phyloP scores from a whole-genome alignment of 2,797 vertebrate species.

The Cephalopachus bancanus region DNA sequence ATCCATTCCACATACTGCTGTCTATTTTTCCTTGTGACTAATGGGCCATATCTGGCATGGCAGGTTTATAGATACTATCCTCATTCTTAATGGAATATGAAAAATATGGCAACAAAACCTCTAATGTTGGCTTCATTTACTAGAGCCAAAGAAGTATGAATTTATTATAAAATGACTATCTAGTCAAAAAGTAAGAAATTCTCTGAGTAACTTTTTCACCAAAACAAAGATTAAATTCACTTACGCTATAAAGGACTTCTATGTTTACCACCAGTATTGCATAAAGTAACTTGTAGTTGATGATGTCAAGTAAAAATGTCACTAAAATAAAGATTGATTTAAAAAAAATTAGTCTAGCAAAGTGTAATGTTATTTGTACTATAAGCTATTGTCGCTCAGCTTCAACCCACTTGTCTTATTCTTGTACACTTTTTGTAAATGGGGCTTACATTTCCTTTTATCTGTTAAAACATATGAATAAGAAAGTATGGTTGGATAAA shows the following conservation, averaged over 20 bases:
- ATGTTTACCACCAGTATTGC: neutral
- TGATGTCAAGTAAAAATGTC: neutral
- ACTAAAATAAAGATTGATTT: neutral
- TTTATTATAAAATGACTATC: conserved; percentile 49
- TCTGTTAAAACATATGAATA: neutral
- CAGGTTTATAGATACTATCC: conserved; percentile 68
- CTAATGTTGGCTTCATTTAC: conserved; percentile 64
- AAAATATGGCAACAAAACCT: conserved; percentile 57
- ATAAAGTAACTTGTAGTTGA: neutral
- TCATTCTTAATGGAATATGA: conserved; percentile 44
- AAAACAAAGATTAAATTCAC: neutral
- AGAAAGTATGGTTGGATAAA: neutral
- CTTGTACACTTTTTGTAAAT: neutral
- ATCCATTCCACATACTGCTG: conserved; percentile 30
- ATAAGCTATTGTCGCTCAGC: neutral
- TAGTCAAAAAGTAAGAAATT: conserved; percentile 35
- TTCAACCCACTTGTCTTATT: neutral
- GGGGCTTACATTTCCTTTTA: neutral
- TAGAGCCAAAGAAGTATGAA: neutral
- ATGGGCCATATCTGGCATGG: conserved; percentile 53
- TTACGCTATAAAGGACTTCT: neutral
- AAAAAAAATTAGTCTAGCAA: neutral
- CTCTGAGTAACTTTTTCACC: conserved; percentile 17
- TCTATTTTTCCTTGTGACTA: conserved; percentile 68
- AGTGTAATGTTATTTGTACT: neutral